Evolutionary conservation across 2,797 vertebrate genomes (phyloP).

Genomic region (Peromyscus attwateri): DNA sequence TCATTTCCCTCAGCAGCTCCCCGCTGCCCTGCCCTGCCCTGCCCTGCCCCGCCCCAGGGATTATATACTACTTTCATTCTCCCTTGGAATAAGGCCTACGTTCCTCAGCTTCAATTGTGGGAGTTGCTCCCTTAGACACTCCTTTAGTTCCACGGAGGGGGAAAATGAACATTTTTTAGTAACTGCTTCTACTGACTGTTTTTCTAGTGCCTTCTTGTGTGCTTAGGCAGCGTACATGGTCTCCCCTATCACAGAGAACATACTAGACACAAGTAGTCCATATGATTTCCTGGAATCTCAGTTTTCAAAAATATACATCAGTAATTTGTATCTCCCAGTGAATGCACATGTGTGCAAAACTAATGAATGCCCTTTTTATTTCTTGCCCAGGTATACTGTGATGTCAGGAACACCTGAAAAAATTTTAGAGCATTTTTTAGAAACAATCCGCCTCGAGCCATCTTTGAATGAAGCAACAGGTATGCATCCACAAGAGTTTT

Average conservation of each 20-base stretch:
- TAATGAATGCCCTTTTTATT: constrained; percentile 79
- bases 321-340: background rate
- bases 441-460: constrained; percentile 97
- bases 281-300: constrained; percentile 20
- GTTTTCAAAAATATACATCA: background rate
- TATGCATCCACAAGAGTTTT: constrained; percentile 72
- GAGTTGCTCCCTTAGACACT: background rate
- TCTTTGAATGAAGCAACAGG: constrained; percentile 93
- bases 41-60: background rate
- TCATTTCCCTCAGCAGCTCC: background rate
- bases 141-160: constrained; percentile 48
- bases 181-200: background rate
- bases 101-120: constrained; percentile 26
- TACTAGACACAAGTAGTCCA: background rate
- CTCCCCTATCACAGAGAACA: background rate
- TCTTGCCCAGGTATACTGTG: constrained; percentile 94
- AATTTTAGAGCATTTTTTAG: constrained; percentile 99
- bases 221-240: background rate
- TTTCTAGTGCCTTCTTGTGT: background rate
- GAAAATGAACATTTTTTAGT: background rate
- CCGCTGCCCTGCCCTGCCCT: background rate
- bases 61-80: constrained; percentile 31
- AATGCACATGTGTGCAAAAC: constrained; percentile 40
- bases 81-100: constrained; percentile 1
- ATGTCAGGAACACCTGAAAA: constrained; percentile 99